Percentiles rank a stretch among this genome's conserved stretches.
phyloP scores from a whole-genome alignment of 2,113 vertebrate genomes.

The Sinocyclocheilus maitianheensis region DNA sequence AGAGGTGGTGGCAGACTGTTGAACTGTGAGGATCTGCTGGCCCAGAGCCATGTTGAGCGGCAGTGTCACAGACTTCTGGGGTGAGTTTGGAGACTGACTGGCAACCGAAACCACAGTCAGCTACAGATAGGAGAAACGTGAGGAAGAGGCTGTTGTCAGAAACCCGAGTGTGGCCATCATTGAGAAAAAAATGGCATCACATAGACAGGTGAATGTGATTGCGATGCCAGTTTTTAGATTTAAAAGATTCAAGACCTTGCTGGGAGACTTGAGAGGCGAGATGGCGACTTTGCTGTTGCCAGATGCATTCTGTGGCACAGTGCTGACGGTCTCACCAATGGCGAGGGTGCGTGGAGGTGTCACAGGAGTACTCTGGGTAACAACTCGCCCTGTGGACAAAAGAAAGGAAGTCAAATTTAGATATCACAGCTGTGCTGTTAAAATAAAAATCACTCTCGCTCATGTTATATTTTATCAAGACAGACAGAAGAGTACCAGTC shows the following conservation, averaged over 20 bases:
- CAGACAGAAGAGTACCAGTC: slow-evolving; percentile 73
- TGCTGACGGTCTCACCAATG: slow-evolving; percentile 84
- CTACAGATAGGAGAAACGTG: slow-evolving; percentile 58
- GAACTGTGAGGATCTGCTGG: slow-evolving; percentile 87
- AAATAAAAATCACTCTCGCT: background rate
- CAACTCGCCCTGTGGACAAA: slow-evolving; percentile 82
- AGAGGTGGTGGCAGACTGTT: slow-evolving; percentile 81
- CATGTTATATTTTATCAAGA: background rate
- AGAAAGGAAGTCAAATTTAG: background rate
- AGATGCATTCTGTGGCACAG: slow-evolving; percentile 78
- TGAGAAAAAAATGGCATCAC: background rate
- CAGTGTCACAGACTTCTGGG: slow-evolving; percentile 85
- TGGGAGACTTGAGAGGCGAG: slow-evolving; percentile 95
- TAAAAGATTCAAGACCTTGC: slow-evolving; percentile 80
- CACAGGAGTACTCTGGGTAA: slow-evolving; percentile 85
- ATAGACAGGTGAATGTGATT: background rate
- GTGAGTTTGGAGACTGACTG: slow-evolving; percentile 80
- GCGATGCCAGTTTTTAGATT: background rate
- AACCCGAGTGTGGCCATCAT: background rate
- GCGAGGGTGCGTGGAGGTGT: slow-evolving; percentile 88
- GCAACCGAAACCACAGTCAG: slow-evolving; percentile 88
- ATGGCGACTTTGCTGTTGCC: slow-evolving; percentile 94
- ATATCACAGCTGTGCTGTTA: background rate
- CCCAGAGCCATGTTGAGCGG: slow-evolving; percentile 86
- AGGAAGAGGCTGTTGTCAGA: background rate